Evolutionary conservation across 2,888 invertebrate species (phyloP).

Genomic region (Pseudanteris insignis): DNA sequence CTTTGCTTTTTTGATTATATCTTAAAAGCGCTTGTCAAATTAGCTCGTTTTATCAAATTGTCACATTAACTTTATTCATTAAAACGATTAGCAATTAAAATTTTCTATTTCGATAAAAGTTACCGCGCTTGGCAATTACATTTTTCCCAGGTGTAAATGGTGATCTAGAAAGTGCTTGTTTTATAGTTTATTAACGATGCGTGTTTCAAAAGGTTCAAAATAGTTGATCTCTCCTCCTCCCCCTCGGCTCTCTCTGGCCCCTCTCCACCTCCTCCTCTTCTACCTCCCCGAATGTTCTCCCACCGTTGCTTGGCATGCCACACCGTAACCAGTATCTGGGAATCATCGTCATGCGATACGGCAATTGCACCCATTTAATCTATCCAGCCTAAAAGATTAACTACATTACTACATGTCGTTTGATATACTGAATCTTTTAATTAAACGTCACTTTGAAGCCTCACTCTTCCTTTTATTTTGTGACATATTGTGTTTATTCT

Average conservation of each 20-base stretch:
- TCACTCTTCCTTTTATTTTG: constrained; percentile 32
- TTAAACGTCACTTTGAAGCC: constrained; percentile 43
- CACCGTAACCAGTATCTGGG: constrained; percentile 36
- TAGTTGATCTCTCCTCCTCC: constrained; percentile 21
- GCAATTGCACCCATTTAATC: constrained; percentile 45
- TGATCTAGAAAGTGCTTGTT: constrained; percentile 33
- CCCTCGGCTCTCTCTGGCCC: neutral
- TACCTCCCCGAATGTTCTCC: too few species aligned
- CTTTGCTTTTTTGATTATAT: too few species aligned
- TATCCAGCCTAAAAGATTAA: constrained; percentile 39
- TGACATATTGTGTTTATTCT: constrained; percentile 39
- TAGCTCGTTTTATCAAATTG: too few species aligned
- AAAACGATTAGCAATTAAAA: too few species aligned
- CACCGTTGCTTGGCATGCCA: constrained; percentile 19
- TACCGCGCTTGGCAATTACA: constrained; percentile 10
- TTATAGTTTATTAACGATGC: constrained; percentile 23
- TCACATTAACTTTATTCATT: too few species aligned
- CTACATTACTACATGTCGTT: constrained; percentile 40
- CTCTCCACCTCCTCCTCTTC: neutral
- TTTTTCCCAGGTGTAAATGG: constrained; percentile 25
- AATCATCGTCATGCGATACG: constrained; percentile 44
- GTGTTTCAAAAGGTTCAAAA: constrained; percentile 38
- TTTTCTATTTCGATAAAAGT: constrained; percentile 2
- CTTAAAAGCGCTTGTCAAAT: too few species aligned
- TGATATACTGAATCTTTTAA: constrained; percentile 43